Base-by-base conservation (phyloP, 2,888 invertebrate genomes). In the Halictus ligatus region DNA sequence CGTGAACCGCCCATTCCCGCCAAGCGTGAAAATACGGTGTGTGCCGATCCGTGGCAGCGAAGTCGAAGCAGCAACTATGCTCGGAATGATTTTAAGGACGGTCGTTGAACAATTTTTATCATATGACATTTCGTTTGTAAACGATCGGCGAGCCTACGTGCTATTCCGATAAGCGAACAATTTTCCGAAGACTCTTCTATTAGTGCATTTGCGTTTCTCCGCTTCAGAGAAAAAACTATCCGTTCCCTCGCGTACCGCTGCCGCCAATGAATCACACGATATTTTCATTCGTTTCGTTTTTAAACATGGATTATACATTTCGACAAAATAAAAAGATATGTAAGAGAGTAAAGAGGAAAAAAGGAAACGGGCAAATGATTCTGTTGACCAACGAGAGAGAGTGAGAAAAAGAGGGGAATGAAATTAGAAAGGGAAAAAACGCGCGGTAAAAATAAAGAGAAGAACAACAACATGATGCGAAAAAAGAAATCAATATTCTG, bases 401-500 rank as follows among this genome's bases (percentile, higher is more conserved):
- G 21, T 12, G n/a, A 58, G 7, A 46, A 12, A 46, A 12, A 50
- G 58, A n/a, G n/a, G n/a, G 12, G 29, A 80, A 77, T 46, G 78
- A 83, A 54, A 75, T 81, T 54, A n/a, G 83, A 83, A 64, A 29
- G 64, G 18, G 15, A 64, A 21, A 69, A 72, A 79, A 87, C 86
- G 73, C 75, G 76, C 83, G 75, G 78, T 78, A 85, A 83, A 81
- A 83, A 83, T 46, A 80, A 85, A 87, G 76, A 87, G 81, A 81
- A 81, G 82, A 86, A 87, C 75, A 87, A 81, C 79, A 83, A 84
- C 78, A 79, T 69, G 78, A 89, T 74, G 83, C 82, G 78, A 75
- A 91, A 91, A 91, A 72, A 91, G 90, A 90, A 90, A 91, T 90
- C 87, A 92, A 93, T 91, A 93, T 92, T 89, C 90, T 93, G 92